A percentile compares a stretch with the other conserved stretches of the same genome.
Evolutionary conservation across 2,797 vertebrate genomes (phyloP).

Genomic region (Coendou prehensilis): DNA sequence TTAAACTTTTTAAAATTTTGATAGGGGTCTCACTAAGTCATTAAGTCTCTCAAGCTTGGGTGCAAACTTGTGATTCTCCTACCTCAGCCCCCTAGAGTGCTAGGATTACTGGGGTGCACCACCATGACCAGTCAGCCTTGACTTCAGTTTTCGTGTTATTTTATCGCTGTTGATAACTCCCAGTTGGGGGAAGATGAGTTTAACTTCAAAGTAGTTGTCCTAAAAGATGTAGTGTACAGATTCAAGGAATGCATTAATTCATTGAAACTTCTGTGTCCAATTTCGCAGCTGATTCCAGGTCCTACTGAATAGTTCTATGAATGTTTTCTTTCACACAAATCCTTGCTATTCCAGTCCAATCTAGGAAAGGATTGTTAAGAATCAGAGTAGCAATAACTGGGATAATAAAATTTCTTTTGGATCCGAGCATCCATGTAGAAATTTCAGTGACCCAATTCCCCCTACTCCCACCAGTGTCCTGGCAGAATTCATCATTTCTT

Average conservation of each 20-base stretch:
- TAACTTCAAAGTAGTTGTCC: conserved; percentile 37
- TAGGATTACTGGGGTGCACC: neutral
- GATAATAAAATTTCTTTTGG: neutral
- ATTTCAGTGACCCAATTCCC: neutral
- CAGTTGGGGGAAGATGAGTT: neutral
- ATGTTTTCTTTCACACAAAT: neutral
- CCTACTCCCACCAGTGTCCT: neutral
- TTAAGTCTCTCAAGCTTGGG: neutral
- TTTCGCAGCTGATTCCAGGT: conserved; percentile 15
- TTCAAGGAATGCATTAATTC: neutral
- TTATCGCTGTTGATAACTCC: conserved; percentile 7
- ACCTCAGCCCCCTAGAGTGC: neutral
- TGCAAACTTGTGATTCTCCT: neutral
- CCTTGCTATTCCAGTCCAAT: neutral
- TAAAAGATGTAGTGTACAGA: conserved; percentile 7
- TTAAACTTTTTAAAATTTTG: neutral
- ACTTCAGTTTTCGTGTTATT: conserved; percentile 21
- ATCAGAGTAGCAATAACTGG: neutral
- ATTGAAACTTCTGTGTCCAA: conserved; percentile 23
- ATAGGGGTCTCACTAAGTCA: neutral
- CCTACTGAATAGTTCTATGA: neutral
- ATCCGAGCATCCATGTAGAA: neutral
- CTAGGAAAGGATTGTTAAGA: conserved; percentile 40
- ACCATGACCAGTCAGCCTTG: neutral
- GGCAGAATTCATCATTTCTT: neutral